Percentiles rank a stretch among this genome's conserved stretches.
Evolutionary conservation across 2,797 vertebrate species (phyloP).

Genomic region (Octomys mimax): DNA sequence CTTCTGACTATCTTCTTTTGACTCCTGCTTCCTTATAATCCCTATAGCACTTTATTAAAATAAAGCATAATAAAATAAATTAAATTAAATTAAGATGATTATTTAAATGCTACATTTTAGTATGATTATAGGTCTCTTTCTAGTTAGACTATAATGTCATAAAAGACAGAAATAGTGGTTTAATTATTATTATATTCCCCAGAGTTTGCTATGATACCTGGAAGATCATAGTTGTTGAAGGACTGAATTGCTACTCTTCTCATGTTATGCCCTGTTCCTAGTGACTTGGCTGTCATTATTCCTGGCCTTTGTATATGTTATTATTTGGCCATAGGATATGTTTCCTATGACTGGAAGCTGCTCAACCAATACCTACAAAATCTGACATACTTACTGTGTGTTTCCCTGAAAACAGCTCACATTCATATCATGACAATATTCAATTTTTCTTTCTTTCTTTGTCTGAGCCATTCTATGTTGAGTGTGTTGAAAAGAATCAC

Average conservation of each 20-base stretch:
- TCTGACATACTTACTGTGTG: not conserved
- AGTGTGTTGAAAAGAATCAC: not conserved
- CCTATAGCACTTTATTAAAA: not conserved
- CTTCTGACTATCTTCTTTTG: not conserved
- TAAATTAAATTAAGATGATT: conserved; percentile 8
- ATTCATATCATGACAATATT: not conserved
- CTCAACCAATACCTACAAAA: not conserved
- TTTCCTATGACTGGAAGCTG: not conserved
- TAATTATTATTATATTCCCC: not conserved
- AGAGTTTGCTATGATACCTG: not conserved
- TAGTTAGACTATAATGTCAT: conserved; percentile 41
- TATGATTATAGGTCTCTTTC: conserved; percentile 54
- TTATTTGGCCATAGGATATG: not conserved
- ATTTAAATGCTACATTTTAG: not conserved
- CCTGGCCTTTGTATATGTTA: not conserved
- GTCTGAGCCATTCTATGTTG: not conserved
- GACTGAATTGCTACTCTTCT: not conserved
- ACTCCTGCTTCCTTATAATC: not conserved
- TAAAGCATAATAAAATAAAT: conserved; percentile 22
- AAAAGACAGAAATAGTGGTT: not conserved
- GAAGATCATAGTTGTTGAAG: not conserved
- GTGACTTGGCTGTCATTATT: not conserved
- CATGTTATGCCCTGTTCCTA: not conserved
- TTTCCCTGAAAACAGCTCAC: not conserved
- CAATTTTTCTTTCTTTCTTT: not conserved